Evolutionary conservation across 1,140 invertebrate species (phyloP), one percentile per base, ranked within the genome.

Genomic region (Listronotus oregonensis): DNA sequence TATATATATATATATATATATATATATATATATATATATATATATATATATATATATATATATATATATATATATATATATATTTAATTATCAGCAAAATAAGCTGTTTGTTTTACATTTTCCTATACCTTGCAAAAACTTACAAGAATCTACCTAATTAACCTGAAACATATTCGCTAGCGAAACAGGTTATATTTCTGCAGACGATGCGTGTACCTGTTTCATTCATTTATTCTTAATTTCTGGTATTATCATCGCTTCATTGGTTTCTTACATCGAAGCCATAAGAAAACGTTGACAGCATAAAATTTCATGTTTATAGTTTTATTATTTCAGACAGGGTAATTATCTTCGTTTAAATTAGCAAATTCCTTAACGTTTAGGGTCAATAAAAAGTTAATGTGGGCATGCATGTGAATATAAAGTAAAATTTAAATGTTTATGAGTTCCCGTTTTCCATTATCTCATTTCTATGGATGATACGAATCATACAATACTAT

Each of bases 281-380:
- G 57, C 57, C 57, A 59, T 59, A 59, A 59, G 57, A 59, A 43
- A 59, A 47, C 57, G 11, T 32, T 59, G 57, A 49, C 57, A 59
- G 57, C 57, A 59, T 59, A 59, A 59, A 59, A 59, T 59, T 59
- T 32, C 57, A 32, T 49, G 57, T 59, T 59, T 49, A 59, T 49
- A n/a, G 44, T 43, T 59, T 59, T 59, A 59, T 59, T 59, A 59
- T 49, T 59, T 59, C 57, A 49, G 57, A 27, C 57, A 18, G 44
- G 31, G 57, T 49, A 59, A 59, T 59, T 59, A 59, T 43, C 49
- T 59, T 59, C 57, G 57, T 59, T 59, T 59, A 59, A 59, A 59
- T 59, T 47, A 15, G 57, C 57, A 59, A 59, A 59, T 59, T 59
- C 57, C 57, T 59, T 17, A 37, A 1, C 57, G 14, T n/a, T 27